Percentiles rank a stretch among this genome's conserved stretches.
Evolutionary conservation across 2,797 vertebrate genomes (phyloP).

Genomic region (Sebastiscus tertius): DNA sequence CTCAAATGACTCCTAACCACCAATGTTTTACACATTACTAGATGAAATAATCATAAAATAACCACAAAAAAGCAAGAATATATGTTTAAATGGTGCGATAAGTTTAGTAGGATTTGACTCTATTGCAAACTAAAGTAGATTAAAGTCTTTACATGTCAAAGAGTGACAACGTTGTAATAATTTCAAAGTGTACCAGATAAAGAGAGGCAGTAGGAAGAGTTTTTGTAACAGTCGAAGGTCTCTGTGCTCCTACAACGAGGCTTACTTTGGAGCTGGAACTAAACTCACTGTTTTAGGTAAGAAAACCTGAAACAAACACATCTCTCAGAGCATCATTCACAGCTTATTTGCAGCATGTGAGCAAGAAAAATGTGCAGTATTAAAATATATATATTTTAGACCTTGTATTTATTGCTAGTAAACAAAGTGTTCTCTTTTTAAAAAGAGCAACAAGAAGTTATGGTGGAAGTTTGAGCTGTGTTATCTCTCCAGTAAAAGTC

Average conservation of each 20-base stretch:
- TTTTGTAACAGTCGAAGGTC: slow-evolving; percentile 31
- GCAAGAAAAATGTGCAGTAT: not conserved
- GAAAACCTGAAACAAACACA: slow-evolving; percentile 21
- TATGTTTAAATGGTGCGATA: not conserved
- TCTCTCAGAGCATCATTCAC: fast-evolving
- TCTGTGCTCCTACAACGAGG: slow-evolving; percentile 47
- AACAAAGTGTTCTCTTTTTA: not conserved
- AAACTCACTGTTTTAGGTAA: slow-evolving; percentile 84
- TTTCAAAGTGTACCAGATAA: fast-evolving
- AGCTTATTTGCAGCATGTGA: not conserved
- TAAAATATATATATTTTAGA: not conserved
- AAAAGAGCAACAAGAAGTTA: not conserved
- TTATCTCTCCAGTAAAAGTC: not conserved
- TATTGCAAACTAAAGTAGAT: not conserved
- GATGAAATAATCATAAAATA: not conserved
- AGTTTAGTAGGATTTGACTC: not conserved
- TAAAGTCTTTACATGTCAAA: not conserved
- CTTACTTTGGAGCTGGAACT: slow-evolving; percentile 79
- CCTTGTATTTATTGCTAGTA: not conserved
- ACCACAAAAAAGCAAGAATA: not conserved
- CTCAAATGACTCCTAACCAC: not conserved
- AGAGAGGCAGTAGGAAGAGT: slow-evolving; percentile 1
- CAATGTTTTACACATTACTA: not conserved
- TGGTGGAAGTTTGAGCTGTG: not conserved
- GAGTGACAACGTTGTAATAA: not conserved